Evolutionary conservation across 2,797 vertebrate genomes (phyloP).

Genomic region (Enteromius treurensis): DNA sequence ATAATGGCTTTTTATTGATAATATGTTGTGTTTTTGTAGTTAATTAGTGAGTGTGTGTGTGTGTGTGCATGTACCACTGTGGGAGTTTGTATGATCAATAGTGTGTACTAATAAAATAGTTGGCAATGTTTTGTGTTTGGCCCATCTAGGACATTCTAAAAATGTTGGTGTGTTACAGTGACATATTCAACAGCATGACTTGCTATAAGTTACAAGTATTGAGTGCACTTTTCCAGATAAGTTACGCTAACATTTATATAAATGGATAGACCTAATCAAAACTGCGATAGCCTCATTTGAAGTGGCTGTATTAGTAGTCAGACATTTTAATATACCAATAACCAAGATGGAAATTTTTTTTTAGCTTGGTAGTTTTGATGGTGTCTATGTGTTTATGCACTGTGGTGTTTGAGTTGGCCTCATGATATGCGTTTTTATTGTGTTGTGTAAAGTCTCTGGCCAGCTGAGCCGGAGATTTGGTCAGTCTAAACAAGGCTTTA

Average conservation of each 20-base stretch:
- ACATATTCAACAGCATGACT: not conserved
- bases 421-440: conserved; percentile 53
- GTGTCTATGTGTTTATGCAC: not conserved
- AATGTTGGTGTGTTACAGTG: not conserved
- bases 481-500: conserved; percentile 43
- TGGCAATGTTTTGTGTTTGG: not conserved
- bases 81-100: not conserved
- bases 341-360: not conserved
- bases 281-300: not conserved
- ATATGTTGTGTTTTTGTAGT: not conserved
- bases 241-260: too few species aligned
- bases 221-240: too few species aligned
- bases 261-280: too few species aligned
- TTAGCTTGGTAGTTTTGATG: not conserved
- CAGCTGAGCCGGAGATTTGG: conserved; percentile 30
- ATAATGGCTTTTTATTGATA: conserved; percentile 31
- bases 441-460: conserved; percentile 31
- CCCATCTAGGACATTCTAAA: not conserved
- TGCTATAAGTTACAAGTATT: not conserved
- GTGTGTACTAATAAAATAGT: not conserved
- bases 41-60: not conserved
- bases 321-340: not conserved
- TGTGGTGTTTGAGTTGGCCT: not conserved
- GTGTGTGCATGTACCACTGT: not conserved
- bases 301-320: not conserved